phyloP scores from a whole-genome alignment of 2,113 vertebrate genomes.

The Hipposideros armiger region DNA sequence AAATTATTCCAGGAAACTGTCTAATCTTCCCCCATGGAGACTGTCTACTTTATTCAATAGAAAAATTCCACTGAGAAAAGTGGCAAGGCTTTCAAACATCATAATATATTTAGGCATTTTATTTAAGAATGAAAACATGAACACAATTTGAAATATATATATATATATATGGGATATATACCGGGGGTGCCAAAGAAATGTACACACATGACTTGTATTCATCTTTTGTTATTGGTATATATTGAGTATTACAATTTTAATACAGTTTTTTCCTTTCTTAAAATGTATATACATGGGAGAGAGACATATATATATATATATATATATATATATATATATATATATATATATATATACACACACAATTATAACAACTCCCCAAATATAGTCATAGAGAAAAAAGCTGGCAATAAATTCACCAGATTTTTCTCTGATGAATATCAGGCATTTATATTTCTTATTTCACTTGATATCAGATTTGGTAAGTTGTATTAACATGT shows the following conservation, averaged over 20 bases:
- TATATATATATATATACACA: not conserved
- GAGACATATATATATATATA: too few species aligned
- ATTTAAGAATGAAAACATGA: not conserved
- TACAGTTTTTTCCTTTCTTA: too few species aligned
- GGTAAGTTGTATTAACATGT: not conserved
- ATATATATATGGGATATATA: too few species aligned
- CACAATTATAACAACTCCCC: not conserved
- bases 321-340: too few species aligned
- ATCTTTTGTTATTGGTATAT: too few species aligned
- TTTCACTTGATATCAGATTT: not conserved
- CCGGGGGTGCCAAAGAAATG: too few species aligned
- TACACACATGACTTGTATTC: too few species aligned
- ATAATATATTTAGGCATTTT: not conserved
- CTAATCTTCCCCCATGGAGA: not conserved
- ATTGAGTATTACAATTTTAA: too few species aligned
- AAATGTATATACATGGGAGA: too few species aligned
- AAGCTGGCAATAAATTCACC: not conserved
- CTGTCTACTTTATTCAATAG: not conserved
- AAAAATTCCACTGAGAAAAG: not conserved
- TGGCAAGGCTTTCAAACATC: not conserved
- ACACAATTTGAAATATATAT: not conserved
- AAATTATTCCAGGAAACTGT: not conserved
- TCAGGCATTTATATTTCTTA: not conserved
- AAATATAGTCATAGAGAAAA: not conserved
- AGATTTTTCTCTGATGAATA: not conserved